Evolutionary conservation across 1,140 invertebrate genomes (phyloP), one percentile per base, ranked within the genome.

Genomic region (Calephelis nemesis): DNA sequence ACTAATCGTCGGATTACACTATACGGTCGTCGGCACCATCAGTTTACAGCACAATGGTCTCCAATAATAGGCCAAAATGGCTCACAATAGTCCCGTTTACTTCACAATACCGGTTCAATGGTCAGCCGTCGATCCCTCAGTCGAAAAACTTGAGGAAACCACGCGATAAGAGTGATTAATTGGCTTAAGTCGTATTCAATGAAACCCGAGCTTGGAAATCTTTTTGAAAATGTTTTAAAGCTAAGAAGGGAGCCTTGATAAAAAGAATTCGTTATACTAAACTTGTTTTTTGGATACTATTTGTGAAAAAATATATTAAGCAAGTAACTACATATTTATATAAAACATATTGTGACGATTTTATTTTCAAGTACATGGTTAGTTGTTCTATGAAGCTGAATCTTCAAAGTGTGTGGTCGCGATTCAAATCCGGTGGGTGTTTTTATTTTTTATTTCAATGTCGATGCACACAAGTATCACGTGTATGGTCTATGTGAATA

Each of bases 121-220:
- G 83, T 81, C 82, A 83, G 76, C 74, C 79, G 74, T 75, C 79
- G 74, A 79, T 76, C 82, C 84, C 83, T 77, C 65, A 67, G 72
- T 65, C 75, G 79, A 87, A 88, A 88, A 87, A 87, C 81, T 82
- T 76, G 70, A 83, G 76, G 81, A 83, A 86, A 82, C 77, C 77
- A 73, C 72, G 78, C 78, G 88, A 90, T 90, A 90, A 88, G 82
- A 85, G 83, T 91, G 87, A 81, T 84, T 85, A 30, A 30, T 54
- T 54, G 52, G 52, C 19, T 54, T 54, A 54, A 54, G 52, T 54
- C 52, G 50, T 54, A 54, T 54, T 54, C 50, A 54, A 19, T 54
- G 52, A 54, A 54, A 54, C 52, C 52, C 52, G 19, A 54, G 52
- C 52, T 54, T 54, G 52, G 9, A 54, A 54, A 54, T 10, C 52